Conservation (phyloP, 2,113 vertebrate genomes). For the Taxidea taxus region DNA sequence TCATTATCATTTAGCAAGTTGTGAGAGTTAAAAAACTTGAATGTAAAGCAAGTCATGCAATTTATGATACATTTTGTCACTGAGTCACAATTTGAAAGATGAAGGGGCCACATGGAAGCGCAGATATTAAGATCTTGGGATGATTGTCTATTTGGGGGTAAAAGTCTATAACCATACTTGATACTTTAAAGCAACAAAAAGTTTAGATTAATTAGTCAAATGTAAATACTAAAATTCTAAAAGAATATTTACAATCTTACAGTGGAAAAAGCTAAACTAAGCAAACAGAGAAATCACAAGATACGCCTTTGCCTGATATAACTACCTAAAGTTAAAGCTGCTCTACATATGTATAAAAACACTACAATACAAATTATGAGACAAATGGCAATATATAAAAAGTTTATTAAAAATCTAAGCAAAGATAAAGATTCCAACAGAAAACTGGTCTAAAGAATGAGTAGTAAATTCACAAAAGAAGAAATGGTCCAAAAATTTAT, state of each 20-base stretch:
- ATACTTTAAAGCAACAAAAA: background rate
- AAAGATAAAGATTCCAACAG: background rate
- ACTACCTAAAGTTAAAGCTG: background rate
- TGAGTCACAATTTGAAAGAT: background rate
- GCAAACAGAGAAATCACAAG: background rate
- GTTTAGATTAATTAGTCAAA: background rate
- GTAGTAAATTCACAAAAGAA: background rate
- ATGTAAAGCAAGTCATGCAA: background rate
- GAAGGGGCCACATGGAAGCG: background rate
- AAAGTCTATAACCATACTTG: background rate
- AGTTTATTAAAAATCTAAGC: background rate
- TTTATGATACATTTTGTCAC: background rate
- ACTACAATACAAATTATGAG: background rate
- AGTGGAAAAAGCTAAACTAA: background rate
- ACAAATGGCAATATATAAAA: background rate
- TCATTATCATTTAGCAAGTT: background rate
- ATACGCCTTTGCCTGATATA: background rate
- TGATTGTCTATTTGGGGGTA: background rate
- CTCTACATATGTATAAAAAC: background rate
- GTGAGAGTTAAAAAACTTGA: background rate
- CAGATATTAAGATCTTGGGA: background rate
- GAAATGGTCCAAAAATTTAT: background rate
- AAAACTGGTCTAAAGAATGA: background rate
- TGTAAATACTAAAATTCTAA: background rate
- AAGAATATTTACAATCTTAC: background rate